Conservation (phyloP, 2,797 vertebrate species). For the Florisuga fusca region DNA sequence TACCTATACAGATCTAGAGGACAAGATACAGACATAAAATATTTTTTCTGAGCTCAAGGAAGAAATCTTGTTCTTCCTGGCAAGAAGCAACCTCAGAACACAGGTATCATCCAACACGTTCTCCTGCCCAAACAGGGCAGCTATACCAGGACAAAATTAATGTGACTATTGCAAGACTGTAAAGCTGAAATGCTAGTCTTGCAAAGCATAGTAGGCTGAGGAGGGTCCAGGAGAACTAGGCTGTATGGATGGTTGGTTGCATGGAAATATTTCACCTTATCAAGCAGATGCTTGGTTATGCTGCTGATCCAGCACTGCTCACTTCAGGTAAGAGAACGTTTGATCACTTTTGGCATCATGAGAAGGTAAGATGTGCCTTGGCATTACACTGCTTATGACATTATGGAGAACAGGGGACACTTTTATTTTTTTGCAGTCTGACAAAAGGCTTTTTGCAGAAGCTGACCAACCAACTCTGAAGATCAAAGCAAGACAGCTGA, state of each 20-base stretch:
- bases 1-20: neutral
- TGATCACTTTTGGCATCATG: neutral
- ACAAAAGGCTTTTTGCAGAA: neutral
- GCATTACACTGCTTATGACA: neutral
- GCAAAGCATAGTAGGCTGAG: neutral
- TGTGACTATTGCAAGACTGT: neutral
- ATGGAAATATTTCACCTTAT: neutral
- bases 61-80: neutral
- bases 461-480: neutral
- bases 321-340: neutral
- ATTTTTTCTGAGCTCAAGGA: neutral
- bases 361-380: neutral
- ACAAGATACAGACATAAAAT: neutral
- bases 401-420: neutral
- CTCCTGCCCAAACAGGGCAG: neutral
- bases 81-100: neutral
- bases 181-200: neutral
- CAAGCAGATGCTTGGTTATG: neutral
- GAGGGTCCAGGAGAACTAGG: neutral
- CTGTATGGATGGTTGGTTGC: accelerated
- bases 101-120: neutral
- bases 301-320: neutral
- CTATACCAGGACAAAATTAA: neutral
- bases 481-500: neutral
- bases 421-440: neutral